Base-by-base conservation (phyloP, 2,888 invertebrate species). In the Drosophila testacea region DNA sequence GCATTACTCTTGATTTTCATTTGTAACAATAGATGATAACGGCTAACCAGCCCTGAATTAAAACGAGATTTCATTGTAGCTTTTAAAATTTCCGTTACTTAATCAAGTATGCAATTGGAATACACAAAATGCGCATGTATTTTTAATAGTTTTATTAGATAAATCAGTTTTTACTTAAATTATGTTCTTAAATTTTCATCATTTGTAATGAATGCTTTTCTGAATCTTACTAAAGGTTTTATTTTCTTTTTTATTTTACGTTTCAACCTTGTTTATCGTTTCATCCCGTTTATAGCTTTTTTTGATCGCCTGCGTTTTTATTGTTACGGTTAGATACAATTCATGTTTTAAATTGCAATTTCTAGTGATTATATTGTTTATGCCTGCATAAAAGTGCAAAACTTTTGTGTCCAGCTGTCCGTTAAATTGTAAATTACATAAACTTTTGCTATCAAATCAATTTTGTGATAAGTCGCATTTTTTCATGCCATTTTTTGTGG, bases 101-200 rank as follows among this genome's bases (percentile, higher is more conserved):
- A 7, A 7, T 39, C 10, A 30, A 7, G n/a, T 5, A 7, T 16
- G 11, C 30, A 22, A 39, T 9, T 11, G n/a, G 6, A 59, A 32
- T 9, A 52, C 1, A 62, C 10, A 63, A 30, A 39, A 46, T 27
- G 30, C 22, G 13, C 2, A 28, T 41, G 48, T 6, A 55, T 73
- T 77, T 41, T 69, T 65, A 64, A 71, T 73, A 56, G 28, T 77
- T 73, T 85, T 80, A 77, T 83, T 77, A 64, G 59, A 82, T 79
- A 77, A 80, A 80, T 80, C 77, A 75, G 69, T 76, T 65, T 68
- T 56, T 64, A 54, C 79, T 81, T 77, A 77, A 79, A 79, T 68
- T 81, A 70, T 60, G 57, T 80, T 66, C 60, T 71, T 62, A 69
- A 64, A 61, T 79, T 66, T 79, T 69, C 67, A 78, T 73, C 52